Evolutionary conservation across 2,888 invertebrate species (phyloP), one percentile per base, ranked within the genome.

Genomic region (Athalia rosae): DNA sequence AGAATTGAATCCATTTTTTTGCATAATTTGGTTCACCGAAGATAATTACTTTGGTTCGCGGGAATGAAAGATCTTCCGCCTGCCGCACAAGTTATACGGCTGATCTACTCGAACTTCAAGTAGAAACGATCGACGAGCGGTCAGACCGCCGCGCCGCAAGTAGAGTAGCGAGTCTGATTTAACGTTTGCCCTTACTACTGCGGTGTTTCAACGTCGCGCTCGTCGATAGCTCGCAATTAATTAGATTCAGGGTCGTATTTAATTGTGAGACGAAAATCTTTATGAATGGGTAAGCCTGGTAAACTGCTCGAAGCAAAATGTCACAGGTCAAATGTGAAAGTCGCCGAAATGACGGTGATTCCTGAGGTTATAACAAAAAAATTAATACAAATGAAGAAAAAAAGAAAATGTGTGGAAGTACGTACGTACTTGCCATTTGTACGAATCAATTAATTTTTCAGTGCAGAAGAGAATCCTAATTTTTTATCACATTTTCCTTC

Each of bases 171-270:
- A 15, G 61, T 15, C 61, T 61, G 61, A 61, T 41, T 61, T 61
- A 28, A 41, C 61, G 28, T 61, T 11, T 28, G 61, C 61, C 15
- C 9, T 61, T 61, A 61, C 61, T 61, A 61, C 61, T 61, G 28
- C 9, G 28, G 3, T 3, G 28, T 61, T 4, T 8, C 15, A 5
- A 4, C 15, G 61, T 4, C 61, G 28, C 8, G 3, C 0, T 0
- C 0, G 9, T 8, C 15, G 41, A 9, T 0, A 28, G 9, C 15
- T 41, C 1, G 61, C 28, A 41, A 28, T 61, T 61, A 9, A 6
- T 61, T 4, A 15, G 4, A 61, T 28, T 9, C 28, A 28, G 28
- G 2, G 28, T 28, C 28, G 28, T 28, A 28, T 28, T 2, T 28
- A n/a, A n/a, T n/a, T n/a, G n/a, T n/a, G 28, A 28, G 28, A 28